Evolutionary conservation across 2,113 vertebrate genomes (phyloP), one percentile per base, ranked within the genome.

Genomic region (Pteropus alecto): DNA sequence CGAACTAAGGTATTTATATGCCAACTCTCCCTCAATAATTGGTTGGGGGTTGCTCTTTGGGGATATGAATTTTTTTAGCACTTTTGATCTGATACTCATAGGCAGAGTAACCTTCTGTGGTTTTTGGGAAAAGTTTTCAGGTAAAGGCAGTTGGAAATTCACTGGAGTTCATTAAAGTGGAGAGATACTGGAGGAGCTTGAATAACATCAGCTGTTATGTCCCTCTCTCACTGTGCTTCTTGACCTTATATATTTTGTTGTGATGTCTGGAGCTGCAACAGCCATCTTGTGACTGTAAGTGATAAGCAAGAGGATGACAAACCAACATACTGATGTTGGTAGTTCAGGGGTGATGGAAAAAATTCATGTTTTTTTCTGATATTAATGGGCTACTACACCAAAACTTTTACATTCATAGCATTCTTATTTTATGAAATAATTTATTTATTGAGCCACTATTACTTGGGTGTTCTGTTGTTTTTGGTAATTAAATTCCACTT

Each of bases 381-480:
- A 16, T 87, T 21, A 3, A 0, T 87, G n/a, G 58, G 38, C 24
- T 41, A 48, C 65, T 84, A 56, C 5, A 56, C 21, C 10, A 18
- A 85, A 92, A 67, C 77, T 63, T 35, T 51, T 71, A 43, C 33
- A 26, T 46, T 26, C 63, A 30, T 4, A 60, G 22, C 6, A 67
- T 84, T 95, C 56, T 76, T 88, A 33, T 83, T 88, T 84, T 67
- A 41, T 79, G 70, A 91, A 91, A 61, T 74, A 67, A 60, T 56
- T 68, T n/a, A 33, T 88, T 83, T 83, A 35, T 70, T 58, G 68
- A 90, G 63, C 74, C 58, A 77, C 16, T 19, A 11, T 93, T 74
- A 90, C 19, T 68, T 38, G 3, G 9, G 16, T 16, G 10, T 68
- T 60, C 22, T 65, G 56, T 84, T 84, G 30, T 43, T 43, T 74